These are phyloP conservation scores for Chrosomus eos DNA, from an alignment of 2,797 vertebrate species.

Conservation along the genomic window DNA sequence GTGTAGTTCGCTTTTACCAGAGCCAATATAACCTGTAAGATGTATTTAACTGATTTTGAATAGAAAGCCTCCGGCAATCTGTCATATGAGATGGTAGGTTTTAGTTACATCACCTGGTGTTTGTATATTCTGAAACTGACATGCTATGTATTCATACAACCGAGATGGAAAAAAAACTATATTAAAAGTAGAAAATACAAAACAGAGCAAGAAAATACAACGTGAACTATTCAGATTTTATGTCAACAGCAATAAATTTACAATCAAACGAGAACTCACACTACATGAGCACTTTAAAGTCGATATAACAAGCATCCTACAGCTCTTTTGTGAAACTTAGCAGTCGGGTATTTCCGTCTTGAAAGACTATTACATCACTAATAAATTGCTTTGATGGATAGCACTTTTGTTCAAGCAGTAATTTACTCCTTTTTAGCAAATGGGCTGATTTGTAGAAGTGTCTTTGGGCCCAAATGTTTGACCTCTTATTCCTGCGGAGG, in stretches of 20 bases:
- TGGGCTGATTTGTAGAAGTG: conserved; percentile 72
- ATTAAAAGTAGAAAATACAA: conserved; percentile 8
- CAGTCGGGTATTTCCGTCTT: conserved; percentile 63
- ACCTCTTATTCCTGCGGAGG: conserved; percentile 69
- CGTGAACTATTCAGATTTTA: conserved; percentile 64
- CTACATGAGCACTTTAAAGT: conserved; percentile 64
- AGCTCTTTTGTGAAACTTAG: conserved; percentile 62
- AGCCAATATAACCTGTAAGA: conserved; percentile 75
- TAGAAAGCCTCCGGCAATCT: conserved; percentile 71
- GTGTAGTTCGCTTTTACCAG: conserved; percentile 68
- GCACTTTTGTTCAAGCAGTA: conserved; percentile 74
- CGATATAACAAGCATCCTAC: conserved; percentile 58
- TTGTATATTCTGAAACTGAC: conserved; percentile 61
- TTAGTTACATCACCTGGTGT: conserved; percentile 63
- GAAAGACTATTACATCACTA: conserved; percentile 68
- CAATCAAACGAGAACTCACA: conserved; percentile 59
- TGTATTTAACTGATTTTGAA: conserved; percentile 74
- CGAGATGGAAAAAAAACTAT: conserved; percentile 15
- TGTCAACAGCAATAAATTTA: conserved; percentile 72
- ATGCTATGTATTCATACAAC: conserved; percentile 64
- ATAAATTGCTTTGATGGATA: conserved; percentile 71
- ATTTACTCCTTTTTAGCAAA: conserved; percentile 70
- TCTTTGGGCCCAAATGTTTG: conserved; percentile 72
- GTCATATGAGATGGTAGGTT: conserved; percentile 70
- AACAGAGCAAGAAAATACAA: conserved; percentile 10